These are phyloP conservation scores for Pao palembangensis DNA, from an alignment of 2,113 vertebrate species.

Conservation along the genomic window DNA sequence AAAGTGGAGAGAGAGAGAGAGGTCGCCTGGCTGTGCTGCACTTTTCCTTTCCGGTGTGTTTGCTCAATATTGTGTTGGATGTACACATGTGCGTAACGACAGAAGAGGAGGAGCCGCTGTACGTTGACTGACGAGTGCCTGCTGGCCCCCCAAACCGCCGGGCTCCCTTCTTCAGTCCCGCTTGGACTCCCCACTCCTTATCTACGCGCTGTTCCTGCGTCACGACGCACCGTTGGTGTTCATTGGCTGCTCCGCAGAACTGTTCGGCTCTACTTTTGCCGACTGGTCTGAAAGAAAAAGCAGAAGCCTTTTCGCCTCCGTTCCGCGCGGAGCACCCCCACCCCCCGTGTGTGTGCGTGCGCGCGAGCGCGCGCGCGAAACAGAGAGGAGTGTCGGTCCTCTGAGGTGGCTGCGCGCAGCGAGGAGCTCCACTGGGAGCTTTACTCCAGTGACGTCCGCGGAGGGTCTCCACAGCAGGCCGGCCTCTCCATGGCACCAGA, in stretches of 20 bases:
- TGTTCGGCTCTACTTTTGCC: conserved; percentile 61
- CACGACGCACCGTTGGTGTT: conserved; percentile 79
- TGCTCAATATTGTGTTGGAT: not conserved
- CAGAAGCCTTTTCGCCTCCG: conserved; percentile 16
- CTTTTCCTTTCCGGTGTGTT: conserved; percentile 12
- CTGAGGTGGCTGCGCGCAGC: not conserved
- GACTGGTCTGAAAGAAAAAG: conserved; percentile 21
- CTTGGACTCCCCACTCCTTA: conserved; percentile 88
- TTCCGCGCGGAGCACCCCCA: conserved; percentile 26
- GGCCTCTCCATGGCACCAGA: conserved; percentile 12
- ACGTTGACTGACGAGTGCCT: conserved; percentile 77
- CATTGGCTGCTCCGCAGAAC: conserved; percentile 83
- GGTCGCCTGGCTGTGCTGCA: not conserved
- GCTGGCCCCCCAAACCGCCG: conserved; percentile 70
- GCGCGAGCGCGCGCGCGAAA: no score
- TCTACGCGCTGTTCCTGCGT: conserved; percentile 89
- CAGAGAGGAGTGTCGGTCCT: no score
- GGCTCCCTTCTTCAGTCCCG: conserved; percentile 81
- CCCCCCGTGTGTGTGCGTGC: no score
- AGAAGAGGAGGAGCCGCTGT: conserved; percentile 76
- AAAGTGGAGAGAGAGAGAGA: no score
- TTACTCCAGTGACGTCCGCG: conserved; percentile 33
- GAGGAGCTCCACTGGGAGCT: conserved; percentile 39
- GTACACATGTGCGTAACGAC: conserved; percentile 67
- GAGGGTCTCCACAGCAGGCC: conserved; percentile 19